Evolutionary conservation across 2,113 vertebrate species (phyloP).

Genomic region (Ascaphus truei): DNA sequence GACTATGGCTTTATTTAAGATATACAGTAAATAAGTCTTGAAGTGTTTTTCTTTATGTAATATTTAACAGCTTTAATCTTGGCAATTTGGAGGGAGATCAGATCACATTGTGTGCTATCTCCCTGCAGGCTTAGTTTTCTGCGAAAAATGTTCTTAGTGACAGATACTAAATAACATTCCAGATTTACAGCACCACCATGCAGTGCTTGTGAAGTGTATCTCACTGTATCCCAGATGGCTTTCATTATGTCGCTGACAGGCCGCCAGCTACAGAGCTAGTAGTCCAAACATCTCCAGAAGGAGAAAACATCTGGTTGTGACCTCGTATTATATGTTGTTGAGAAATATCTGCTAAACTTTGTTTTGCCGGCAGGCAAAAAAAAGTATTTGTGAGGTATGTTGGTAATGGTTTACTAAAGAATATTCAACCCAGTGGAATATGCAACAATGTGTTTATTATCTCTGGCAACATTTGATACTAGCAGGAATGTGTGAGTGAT

Average conservation of each 20-base stretch:
- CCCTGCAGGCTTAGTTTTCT: not conserved
- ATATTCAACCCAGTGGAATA: not conserved
- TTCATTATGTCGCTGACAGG: constrained; percentile 31
- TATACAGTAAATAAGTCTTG: too few species aligned
- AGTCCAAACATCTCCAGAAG: constrained; percentile 31
- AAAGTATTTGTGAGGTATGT: not conserved
- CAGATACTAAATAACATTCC: constrained; percentile 14
- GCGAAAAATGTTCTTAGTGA: constrained; percentile 23
- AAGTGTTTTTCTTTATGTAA: too few species aligned
- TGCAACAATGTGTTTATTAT: constrained; percentile 6
- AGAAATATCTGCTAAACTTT: constrained; percentile 2
- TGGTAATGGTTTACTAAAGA: not conserved
- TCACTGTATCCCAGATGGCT: constrained; percentile 25
- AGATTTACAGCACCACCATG: constrained; percentile 12
- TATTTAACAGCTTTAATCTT: not conserved
- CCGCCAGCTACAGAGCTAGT: constrained; percentile 22
- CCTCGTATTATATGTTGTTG: not conserved
- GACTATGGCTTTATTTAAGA: too few species aligned
- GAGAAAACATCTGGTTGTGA: constrained; percentile 14
- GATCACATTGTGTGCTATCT: not conserved
- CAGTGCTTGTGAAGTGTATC: constrained; percentile 13
- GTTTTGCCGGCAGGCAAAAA: not conserved
- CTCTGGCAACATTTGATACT: constrained; percentile 7
- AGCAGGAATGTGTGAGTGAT: not conserved
- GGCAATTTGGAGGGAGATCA: not conserved